These are phyloP conservation scores for Simalia tracyae DNA, from an alignment of 2,797 vertebrate species.

Conservation along the genomic window DNA sequence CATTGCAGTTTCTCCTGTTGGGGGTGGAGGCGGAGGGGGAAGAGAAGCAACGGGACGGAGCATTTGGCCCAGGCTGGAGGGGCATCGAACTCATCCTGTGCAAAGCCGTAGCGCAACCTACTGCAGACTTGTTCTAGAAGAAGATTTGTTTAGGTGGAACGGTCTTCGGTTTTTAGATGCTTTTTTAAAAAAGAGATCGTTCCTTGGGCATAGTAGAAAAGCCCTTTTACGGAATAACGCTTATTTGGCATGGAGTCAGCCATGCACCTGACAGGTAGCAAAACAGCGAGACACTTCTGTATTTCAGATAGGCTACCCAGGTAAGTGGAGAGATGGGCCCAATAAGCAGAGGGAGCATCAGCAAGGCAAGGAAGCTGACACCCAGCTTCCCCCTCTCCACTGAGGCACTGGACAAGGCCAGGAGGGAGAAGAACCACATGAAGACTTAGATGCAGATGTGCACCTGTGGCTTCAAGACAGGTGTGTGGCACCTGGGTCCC, in stretches of 20 bases:
- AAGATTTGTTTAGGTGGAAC: background rate
- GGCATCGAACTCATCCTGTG: constrained; percentile 7
- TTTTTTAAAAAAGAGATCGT: background rate
- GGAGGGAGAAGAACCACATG: background rate
- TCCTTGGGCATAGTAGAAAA: constrained; percentile 18
- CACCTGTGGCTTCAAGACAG: background rate
- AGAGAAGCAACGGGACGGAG: background rate
- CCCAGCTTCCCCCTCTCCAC: background rate
- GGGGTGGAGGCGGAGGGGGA: no score
- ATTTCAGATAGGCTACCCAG: background rate
- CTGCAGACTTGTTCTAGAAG: background rate
- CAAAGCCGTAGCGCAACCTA: background rate
- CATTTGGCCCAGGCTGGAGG: constrained; percentile 15
- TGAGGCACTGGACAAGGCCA: background rate
- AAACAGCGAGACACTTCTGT: background rate
- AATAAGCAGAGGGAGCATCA: background rate
- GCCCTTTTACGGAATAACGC: background rate
- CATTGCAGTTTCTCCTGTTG: no score
- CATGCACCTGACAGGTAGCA: background rate
- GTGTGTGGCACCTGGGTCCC: background rate
- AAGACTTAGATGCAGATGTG: background rate
- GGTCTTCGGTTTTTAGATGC: background rate
- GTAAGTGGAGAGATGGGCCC: background rate
- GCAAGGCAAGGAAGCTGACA: background rate
- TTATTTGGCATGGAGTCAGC: background rate